Base-by-base conservation (phyloP, 2,797 vertebrate genomes). In the Hypotaenidia philippensis region DNA sequence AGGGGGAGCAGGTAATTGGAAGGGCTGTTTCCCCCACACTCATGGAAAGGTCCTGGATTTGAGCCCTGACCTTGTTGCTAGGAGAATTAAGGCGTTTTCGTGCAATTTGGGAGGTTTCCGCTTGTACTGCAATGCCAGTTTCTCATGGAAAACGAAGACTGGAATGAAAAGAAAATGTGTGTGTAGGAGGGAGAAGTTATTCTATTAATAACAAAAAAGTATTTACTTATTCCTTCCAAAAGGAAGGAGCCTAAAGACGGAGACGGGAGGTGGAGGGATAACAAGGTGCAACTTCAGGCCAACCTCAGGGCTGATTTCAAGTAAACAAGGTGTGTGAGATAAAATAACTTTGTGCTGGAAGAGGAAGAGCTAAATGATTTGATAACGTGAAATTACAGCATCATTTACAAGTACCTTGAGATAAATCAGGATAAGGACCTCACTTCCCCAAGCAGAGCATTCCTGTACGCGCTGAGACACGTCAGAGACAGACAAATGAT, bases 301-400 rank as follows among this genome's bases (percentile, higher is more conserved):
- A 96, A 82, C 94, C 94, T 96, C 91, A 92, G 94, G 90, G 96
- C 93, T 95, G 91, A 96, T 95, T 90, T 96, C 91, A 95, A 94
- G 88, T 96, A 97, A 97, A 96, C 91, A 97, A 96, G 77, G 88
- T 57, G n/a, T 81, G 80, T n/a, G 83, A 96, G 96, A 96, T 96
- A 95, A 94, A 96, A 93, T 80, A 95, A 82, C 68, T 95, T 87
- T 1, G 2, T 88, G 95, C 90, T 96, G 95, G 93, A 96, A 96
- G 64, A 95, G 94, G 91, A 96, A 94, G 91, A 95, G 80, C 91
- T 94, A 77, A 97, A 87, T 38, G 59, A 77, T 80, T 94, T 91
- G 93, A 93, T 96, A 90, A 94, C 34, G 36, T 22, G 81, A 92
- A 96, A 96, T 95, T 96, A 90, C 88, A 96, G 91, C 17, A 94